A percentile compares a stretch with the other conserved stretches of the same genome.
These are phyloP conservation scores for Hypomesus transpacificus DNA, from an alignment of 2,113 vertebrate species.

Conservation along the genomic window DNA sequence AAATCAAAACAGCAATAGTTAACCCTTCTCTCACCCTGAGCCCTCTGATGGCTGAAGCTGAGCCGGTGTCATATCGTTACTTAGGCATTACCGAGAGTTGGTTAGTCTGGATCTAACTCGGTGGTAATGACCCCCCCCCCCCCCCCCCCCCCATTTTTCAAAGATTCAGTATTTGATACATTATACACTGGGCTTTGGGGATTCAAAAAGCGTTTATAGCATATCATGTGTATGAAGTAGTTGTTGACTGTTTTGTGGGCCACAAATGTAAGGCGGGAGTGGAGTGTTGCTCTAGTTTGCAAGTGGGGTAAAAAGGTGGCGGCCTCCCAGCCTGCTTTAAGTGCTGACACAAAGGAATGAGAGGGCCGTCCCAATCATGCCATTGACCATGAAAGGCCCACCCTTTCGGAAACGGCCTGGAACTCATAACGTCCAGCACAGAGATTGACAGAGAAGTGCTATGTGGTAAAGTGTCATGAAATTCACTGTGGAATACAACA, in stretches of 20 bases:
- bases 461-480: neutral
- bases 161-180: too few species aligned
- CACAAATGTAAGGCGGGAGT: too few species aligned
- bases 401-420: slow-evolving; percentile 1
- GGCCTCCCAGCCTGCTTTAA: slow-evolving; percentile 21
- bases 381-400: slow-evolving; percentile 11
- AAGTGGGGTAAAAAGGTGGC: slow-evolving; percentile 6
- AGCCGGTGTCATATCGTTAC: neutral
- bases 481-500: too few species aligned
- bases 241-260: too few species aligned
- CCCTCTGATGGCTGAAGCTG: slow-evolving; percentile 17
- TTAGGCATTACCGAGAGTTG: too few species aligned
- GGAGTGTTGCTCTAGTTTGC: neutral
- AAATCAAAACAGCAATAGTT: slow-evolving; percentile 65
- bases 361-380: slow-evolving; percentile 13
- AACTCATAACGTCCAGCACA: slow-evolving; percentile 19
- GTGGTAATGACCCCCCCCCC: too few species aligned
- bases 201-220: too few species aligned
- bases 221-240: too few species aligned
- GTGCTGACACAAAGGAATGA: slow-evolving; percentile 28
- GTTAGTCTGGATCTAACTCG: too few species aligned
- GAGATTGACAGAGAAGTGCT: neutral
- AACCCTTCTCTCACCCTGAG: slow-evolving; percentile 58
- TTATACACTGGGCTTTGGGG: too few species aligned
- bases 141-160: too few species aligned